Base-by-base conservation (phyloP, 2,113 vertebrate species). In the Aythya baeri region DNA sequence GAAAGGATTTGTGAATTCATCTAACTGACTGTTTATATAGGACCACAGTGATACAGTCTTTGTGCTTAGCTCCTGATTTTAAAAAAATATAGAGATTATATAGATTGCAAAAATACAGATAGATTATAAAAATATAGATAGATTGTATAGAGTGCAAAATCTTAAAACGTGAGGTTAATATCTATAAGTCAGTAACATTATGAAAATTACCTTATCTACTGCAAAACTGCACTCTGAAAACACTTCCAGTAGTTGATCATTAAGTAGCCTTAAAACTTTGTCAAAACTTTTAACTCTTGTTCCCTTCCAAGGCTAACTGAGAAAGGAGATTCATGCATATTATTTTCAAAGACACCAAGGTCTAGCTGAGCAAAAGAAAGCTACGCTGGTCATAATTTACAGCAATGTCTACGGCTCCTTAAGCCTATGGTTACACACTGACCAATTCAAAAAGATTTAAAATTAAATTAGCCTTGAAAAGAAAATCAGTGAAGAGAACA, bases 1-100 rank as follows among this genome's bases (percentile, higher is more conserved):
- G 96, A 99, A 99, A 16, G 99, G 99, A 93, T 99, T 99, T 83
- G 98, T 98, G 97, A 99, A 99, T 94, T 99, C 99, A 80, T 99
- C 99, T 0, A 98, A 85, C 66, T 99, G 99, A 93, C 99, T 99
- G 97, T 99, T 99, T 71, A 99, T 96, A 57, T 99, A 99, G 65
- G 99, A 99, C 99, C 99, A 99, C 61, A 99, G 95, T 5, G 99
- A 99, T 38, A 99, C 18, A 1, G 99, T 99, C 95, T 97, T 98
- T 86, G 97, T 97, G 82, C 97, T 98, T 63, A 99, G 82, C 86
- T 99, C 99, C 99, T 99, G 83, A 83, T 96, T 44, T 67, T 32
- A 46, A 41, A 31, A 82, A 87, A 66, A 38, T 13, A 13, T 70
- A 34, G 11, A 32, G 10, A 49, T 49, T 49, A 49, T 3, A 6